A percentile compares a stretch with the other conserved stretches of the same genome.
phyloP scores from a whole-genome alignment of 2,888 invertebrate genomes.

The Euplexia lucipara region DNA sequence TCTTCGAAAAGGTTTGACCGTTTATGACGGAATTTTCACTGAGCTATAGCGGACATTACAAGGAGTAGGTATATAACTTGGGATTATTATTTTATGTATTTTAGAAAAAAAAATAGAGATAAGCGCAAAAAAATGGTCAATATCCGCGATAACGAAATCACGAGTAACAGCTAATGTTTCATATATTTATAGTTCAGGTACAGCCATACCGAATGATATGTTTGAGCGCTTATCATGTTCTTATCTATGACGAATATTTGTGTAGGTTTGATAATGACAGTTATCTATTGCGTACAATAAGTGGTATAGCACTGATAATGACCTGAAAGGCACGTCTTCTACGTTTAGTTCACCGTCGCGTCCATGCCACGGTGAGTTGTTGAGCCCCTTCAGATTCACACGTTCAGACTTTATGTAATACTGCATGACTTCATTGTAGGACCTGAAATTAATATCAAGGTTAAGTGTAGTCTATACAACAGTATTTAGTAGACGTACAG shows the following conservation, averaged over 20 bases:
- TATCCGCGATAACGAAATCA: no score
- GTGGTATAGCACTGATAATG: conserved; percentile 7
- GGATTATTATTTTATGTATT: no score
- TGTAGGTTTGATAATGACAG: not conserved
- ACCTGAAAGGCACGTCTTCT: conserved; percentile 92
- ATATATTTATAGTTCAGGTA: conserved; percentile 6
- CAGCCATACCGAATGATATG: conserved; percentile 16
- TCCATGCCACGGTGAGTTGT: conserved; percentile 90
- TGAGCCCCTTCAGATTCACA: conserved; percentile 84
- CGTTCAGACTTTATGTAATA: conserved; percentile 92
- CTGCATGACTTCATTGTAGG: conserved; percentile 91
- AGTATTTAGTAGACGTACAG: no score
- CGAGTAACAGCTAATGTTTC: no score
- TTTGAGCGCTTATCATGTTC: conserved; percentile 15
- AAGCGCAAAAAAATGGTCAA: no score
- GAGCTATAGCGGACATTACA: no score
- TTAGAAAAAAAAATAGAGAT: no score
- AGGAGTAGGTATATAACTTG: no score
- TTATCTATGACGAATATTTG: conserved; percentile 28
- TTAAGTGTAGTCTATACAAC: not conserved
- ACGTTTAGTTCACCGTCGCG: conserved; percentile 91
- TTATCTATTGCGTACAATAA: conserved; percentile 15
- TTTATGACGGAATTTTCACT: no score
- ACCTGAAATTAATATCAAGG: conserved; percentile 77
- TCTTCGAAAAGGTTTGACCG: no score